These are phyloP conservation scores for Ectemnius cavifrons DNA, from an alignment of 2,888 invertebrate genomes.

Conservation along the genomic window DNA sequence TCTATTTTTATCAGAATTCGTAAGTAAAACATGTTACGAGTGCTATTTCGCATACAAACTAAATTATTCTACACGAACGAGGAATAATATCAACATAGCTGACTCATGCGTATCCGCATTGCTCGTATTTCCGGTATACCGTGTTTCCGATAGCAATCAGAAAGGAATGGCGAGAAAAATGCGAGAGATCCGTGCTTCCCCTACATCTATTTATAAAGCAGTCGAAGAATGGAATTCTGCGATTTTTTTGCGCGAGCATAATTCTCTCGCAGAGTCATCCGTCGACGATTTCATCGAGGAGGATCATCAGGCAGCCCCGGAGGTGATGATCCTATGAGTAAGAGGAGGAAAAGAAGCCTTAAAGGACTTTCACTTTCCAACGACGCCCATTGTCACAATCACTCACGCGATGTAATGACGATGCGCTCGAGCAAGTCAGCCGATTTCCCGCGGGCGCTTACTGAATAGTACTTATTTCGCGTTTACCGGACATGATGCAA, in stretches of 20 bases:
- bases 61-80: too few relatives aligned
- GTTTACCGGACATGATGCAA: slow-evolving; percentile 24
- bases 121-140: too few relatives aligned
- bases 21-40: too few relatives aligned
- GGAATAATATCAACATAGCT: too few relatives aligned
- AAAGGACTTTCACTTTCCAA: slow-evolving; percentile 59
- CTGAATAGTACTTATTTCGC: slow-evolving; percentile 31
- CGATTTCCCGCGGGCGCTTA: slow-evolving; percentile 25
- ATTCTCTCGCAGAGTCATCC: slow-evolving; percentile 17
- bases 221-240: neutral
- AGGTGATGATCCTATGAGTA: slow-evolving; percentile 48
- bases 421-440: slow-evolving; percentile 44
- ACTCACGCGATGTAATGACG: slow-evolving; percentile 48
- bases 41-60: too few relatives aligned
- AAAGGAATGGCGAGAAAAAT: too few relatives aligned
- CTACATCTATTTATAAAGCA: too few relatives aligned
- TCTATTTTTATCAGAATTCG: too few relatives aligned
- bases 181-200: too few relatives aligned
- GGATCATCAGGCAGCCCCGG: slow-evolving; percentile 31
- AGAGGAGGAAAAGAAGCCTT: slow-evolving; percentile 47
- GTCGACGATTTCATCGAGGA: slow-evolving; percentile 19
- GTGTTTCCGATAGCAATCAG: too few relatives aligned
- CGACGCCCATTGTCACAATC: slow-evolving; percentile 48
- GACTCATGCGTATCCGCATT: too few relatives aligned
- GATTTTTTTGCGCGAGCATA: slow-evolving; percentile 17